Base-by-base conservation (phyloP, 1,140 invertebrate species). In the Zaprionus ghesquierei region DNA sequence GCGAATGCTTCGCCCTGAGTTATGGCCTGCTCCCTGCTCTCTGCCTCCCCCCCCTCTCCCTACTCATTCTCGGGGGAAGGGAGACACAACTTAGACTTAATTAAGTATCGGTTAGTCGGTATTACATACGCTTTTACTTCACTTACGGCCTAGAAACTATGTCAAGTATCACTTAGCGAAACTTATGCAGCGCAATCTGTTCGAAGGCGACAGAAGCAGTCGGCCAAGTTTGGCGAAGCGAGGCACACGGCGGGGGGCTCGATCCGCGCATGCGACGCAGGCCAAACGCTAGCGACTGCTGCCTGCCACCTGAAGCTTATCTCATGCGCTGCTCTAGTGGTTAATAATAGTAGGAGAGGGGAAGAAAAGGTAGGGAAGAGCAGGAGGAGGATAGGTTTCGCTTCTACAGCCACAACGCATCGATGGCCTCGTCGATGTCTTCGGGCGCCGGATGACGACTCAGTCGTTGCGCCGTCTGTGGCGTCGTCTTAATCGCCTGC, bases 141-240 rank as follows among this genome's bases (percentile, higher is more conserved):
- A 76, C 80, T 86, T 87, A 87, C 2, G 65, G 54, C 18, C 86
- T 79, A 82, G 51, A 73, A 89, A 82, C 62, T 87, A 70, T 64
- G 72, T 74, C 68, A 72, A 68, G 70, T 87, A 87, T 87, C 84
- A 87, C 82, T 87, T 77, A 82, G 81, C 33, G 53, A 64, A 56
- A 56, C 58, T 64, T 70, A 70, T 22, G 51, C 35, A 15, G n/a
- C 62, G 49, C 46, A 46, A 54, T 56, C 10, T n/a, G 41, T 12
- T 13, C 22, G 41, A 18, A n/a, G 23, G 15, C 58, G 13, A 13
- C 25, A n/a, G n/a, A n/a, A n/a, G n/a, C 53, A 50, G 18, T 5
- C 46, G 50, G 13, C 15, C 33, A 12, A 53, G 38, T 64, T 69
- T 70, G 60, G 44, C 41, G 13, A 54, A 70, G 68, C 18, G 56